phyloP scores from a whole-genome alignment of 2,113 vertebrate genomes.

The Penelope pileata region DNA sequence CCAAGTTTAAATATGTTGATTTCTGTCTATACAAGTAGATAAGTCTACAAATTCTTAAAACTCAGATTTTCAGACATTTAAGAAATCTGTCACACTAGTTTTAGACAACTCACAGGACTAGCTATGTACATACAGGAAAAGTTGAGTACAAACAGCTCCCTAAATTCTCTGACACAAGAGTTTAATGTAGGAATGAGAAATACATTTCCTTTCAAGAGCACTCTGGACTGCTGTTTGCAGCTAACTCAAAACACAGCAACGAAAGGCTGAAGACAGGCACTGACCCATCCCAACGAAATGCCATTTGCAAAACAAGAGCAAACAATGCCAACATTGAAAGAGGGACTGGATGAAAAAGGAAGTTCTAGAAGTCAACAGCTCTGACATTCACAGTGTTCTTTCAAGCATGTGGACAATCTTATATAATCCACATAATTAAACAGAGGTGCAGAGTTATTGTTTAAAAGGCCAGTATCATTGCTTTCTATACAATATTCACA shows the following conservation, averaged over 20 bases:
- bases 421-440: slow-evolving; percentile 12
- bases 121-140: background rate
- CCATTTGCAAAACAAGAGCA: slow-evolving; percentile 42
- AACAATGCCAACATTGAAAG: slow-evolving; percentile 58
- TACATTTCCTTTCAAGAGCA: background rate
- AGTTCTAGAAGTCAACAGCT: slow-evolving; percentile 52
- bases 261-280: slow-evolving; percentile 34
- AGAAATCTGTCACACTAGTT: background rate
- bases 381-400: slow-evolving; percentile 56
- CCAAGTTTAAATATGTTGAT: background rate
- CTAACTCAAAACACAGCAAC: slow-evolving; percentile 4
- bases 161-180: background rate
- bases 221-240: background rate
- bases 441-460: background rate
- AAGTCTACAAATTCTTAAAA: background rate
- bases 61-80: background rate
- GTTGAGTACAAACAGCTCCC: background rate
- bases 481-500: background rate
- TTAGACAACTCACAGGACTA: background rate
- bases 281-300: slow-evolving; percentile 38
- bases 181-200: background rate
- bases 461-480: background rate
- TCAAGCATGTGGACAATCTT: slow-evolving; percentile 27
- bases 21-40: background rate
- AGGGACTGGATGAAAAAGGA: slow-evolving; percentile 14